phyloP scores from a whole-genome alignment of 2,888 invertebrate species.

The Epinotia ramella region DNA sequence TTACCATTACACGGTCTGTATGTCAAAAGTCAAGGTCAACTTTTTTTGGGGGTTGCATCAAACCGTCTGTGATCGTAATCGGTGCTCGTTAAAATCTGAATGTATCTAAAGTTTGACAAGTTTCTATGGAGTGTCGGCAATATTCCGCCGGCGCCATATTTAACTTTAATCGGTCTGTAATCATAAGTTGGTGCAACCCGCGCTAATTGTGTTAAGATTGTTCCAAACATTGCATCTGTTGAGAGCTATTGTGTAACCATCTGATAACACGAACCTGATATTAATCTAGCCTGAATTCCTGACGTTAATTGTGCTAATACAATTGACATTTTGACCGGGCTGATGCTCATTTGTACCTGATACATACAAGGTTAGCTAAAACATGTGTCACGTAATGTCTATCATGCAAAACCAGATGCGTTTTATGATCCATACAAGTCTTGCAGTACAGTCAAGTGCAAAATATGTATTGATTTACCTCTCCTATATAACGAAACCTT shows the following conservation, averaged over 20 bases:
- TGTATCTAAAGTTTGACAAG: too few relatives aligned
- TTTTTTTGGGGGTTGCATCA: too few relatives aligned
- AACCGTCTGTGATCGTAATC: too few relatives aligned
- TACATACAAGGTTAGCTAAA: slow-evolving; percentile 27
- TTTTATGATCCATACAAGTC: slow-evolving; percentile 15
- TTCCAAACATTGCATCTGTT: background rate
- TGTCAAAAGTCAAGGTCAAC: too few relatives aligned
- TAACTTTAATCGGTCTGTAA: too few relatives aligned
- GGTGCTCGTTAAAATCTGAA: too few relatives aligned
- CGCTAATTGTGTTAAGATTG: background rate
- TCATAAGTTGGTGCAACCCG: too few relatives aligned
- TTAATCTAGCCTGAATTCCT: slow-evolving; percentile 24
- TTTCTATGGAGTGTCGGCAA: too few relatives aligned
- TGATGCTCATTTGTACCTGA: background rate
- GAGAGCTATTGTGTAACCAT: background rate
- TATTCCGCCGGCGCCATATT: too few relatives aligned
- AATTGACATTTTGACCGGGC: slow-evolving; percentile 37
- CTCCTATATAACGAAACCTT: too few relatives aligned
- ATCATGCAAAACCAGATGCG: slow-evolving; percentile 31
- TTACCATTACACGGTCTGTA: too few relatives aligned
- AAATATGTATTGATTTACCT: too few relatives aligned
- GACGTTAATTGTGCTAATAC: slow-evolving; percentile 25
- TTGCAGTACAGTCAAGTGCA: background rate
- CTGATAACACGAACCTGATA: slow-evolving; percentile 9
- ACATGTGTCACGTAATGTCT: slow-evolving; percentile 22